Evolutionary conservation across 2,888 invertebrate species (phyloP).

Genomic region (Limnephilus rhombicus): DNA sequence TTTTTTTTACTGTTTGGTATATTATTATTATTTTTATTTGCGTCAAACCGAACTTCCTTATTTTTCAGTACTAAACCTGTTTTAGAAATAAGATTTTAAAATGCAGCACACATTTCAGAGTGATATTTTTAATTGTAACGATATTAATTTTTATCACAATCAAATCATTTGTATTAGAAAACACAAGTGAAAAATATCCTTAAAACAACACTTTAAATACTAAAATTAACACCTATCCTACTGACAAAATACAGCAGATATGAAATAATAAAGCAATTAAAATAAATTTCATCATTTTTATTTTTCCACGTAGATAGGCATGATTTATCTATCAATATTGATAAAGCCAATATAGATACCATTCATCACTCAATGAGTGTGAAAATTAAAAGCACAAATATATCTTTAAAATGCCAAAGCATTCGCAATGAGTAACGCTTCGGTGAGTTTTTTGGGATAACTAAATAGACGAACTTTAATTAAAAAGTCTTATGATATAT

Average conservation of each 20-base stretch:
- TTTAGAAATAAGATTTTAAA: too few species aligned
- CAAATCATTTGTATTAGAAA: too few species aligned
- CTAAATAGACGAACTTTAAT: background rate
- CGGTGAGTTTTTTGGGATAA: background rate
- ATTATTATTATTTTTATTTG: background rate
- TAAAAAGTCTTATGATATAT: background rate
- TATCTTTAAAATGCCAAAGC: background rate
- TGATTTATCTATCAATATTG: background rate
- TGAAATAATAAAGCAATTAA: too few species aligned
- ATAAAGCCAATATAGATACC: too few species aligned
- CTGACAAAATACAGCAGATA: too few species aligned
- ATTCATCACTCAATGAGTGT: background rate
- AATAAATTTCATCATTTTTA: background rate
- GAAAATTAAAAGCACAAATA: background rate
- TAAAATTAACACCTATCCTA: too few species aligned
- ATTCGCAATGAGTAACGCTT: background rate
- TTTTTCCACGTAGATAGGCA: background rate
- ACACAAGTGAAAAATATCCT: too few species aligned
- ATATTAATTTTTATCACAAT: too few species aligned
- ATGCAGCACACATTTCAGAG: too few species aligned
- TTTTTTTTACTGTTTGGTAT: conserved; percentile 7
- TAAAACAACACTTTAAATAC: too few species aligned
- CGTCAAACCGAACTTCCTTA: conserved; percentile 3
- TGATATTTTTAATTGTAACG: too few species aligned
- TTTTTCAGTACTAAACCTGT: background rate